A percentile compares a stretch with the other conserved stretches of the same genome.
Evolutionary conservation across 2,113 vertebrate genomes (phyloP).

Genomic region (Chaenogobius annularis): DNA sequence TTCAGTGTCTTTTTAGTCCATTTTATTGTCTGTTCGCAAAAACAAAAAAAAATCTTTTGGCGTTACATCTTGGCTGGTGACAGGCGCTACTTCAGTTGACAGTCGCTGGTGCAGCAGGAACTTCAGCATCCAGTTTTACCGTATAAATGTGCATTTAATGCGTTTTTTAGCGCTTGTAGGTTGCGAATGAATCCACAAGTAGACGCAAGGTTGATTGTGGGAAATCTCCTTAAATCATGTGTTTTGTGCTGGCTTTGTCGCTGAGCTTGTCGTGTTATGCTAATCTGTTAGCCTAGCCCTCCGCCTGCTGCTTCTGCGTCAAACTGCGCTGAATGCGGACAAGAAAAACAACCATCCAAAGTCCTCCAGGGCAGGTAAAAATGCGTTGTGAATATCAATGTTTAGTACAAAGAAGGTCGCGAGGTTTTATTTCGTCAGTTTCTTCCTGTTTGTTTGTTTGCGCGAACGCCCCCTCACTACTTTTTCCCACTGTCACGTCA

Average conservation of each 20-base stretch:
- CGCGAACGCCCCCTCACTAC: conserved; percentile 54
- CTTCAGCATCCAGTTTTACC: background rate
- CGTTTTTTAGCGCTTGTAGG: fast-evolving
- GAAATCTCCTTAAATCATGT: conserved; percentile 22
- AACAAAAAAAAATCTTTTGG: background rate
- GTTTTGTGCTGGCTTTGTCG: background rate
- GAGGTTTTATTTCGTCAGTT: conserved; percentile 18
- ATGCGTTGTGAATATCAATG: background rate
- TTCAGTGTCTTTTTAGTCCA: too few species aligned
- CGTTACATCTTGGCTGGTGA: background rate
- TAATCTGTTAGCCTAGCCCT: conserved; percentile 21
- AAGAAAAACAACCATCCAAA: background rate
- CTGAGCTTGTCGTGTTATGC: conserved; percentile 33
- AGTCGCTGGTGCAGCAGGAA: background rate
- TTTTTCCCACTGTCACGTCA: conserved; percentile 5
- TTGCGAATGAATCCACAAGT: fast-evolving
- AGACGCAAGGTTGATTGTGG: background rate
- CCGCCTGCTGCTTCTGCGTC: conserved; percentile 28
- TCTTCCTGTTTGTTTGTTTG: conserved; percentile 69
- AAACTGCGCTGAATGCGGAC: conserved; percentile 16
- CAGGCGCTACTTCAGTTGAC: conserved; percentile 6
- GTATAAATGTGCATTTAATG: background rate
- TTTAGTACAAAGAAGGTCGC: background rate
- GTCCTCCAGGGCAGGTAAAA: background rate
- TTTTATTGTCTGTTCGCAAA: background rate